Evolutionary conservation across 2,888 invertebrate genomes (phyloP).

Genomic region (Dioctria linearis): DNA sequence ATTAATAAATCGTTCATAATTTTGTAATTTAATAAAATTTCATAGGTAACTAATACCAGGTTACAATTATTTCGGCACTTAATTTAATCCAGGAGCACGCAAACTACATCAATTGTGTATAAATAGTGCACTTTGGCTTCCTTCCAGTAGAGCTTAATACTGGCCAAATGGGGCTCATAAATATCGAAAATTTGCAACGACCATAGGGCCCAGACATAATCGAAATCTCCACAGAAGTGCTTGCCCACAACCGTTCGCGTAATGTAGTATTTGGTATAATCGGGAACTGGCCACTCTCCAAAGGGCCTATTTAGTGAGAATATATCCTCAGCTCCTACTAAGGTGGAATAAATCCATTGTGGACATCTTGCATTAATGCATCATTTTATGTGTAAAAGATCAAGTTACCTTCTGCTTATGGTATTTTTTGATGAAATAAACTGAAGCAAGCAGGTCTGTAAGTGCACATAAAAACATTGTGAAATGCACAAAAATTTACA

Average conservation of each 20-base stretch:
- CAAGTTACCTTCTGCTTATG: constrained; percentile 22
- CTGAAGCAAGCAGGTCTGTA: background rate
- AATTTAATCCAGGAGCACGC: constrained; percentile 28
- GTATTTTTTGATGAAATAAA: constrained; percentile 33
- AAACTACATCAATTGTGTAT: constrained; percentile 41
- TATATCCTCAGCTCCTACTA: background rate
- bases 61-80: constrained; percentile 31
- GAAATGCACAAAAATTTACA: constrained; percentile 40
- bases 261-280: background rate
- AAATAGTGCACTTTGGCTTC: constrained; percentile 40
- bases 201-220: constrained; percentile 15
- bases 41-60: constrained; percentile 18
- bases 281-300: constrained; percentile 34
- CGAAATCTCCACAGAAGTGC: constrained; percentile 28
- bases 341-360: background rate
- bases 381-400: constrained; percentile 35
- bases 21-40: constrained; percentile 10
- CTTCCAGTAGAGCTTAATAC: constrained; percentile 22
- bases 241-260: background rate
- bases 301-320: constrained; percentile 27
- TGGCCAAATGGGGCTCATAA: constrained; percentile 37
- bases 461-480: constrained; percentile 24
- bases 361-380: constrained; percentile 20
- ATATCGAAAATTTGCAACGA: constrained; percentile 36
- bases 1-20: too few relatives aligned